These are phyloP conservation scores for Ophiodon elongatus DNA, from an alignment of 2,113 vertebrate genomes.

Conservation along the genomic window DNA sequence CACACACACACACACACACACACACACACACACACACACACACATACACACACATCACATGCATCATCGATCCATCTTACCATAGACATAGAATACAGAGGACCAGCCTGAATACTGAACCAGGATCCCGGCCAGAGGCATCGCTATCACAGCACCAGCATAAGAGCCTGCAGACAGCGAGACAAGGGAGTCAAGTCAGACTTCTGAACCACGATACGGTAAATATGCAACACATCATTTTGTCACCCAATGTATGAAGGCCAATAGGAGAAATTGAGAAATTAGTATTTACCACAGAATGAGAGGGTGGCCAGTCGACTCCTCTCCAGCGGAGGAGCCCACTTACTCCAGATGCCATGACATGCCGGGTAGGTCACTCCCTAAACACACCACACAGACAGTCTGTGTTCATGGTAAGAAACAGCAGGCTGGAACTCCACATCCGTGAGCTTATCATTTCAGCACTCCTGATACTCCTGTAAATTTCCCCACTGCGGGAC, in stretches of 20 bases:
- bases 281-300: constrained; percentile 92
- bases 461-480: background rate
- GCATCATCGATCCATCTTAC: constrained; percentile 80
- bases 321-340: constrained; percentile 97
- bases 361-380: constrained; percentile 99
- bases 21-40: no score
- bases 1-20: background rate
- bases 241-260: background rate
- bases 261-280: background rate
- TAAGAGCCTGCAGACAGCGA: constrained; percentile 89
- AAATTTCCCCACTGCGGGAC: no score
- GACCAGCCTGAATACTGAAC: constrained; percentile 99
- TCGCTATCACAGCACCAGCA: constrained; percentile 96
- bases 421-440: background rate
- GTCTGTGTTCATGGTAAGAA: background rate
- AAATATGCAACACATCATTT: background rate
- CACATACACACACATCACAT: background rate
- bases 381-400: constrained; percentile 77
- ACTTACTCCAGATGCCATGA: constrained; percentile 99
- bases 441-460: background rate
- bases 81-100: constrained; percentile 98
- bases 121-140: constrained; percentile 96
- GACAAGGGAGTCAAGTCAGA: background rate
- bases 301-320: constrained; percentile 97
- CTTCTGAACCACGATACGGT: background rate